Conservation (phyloP, 2,797 vertebrate species). For the Bovichtus variegatus region DNA sequence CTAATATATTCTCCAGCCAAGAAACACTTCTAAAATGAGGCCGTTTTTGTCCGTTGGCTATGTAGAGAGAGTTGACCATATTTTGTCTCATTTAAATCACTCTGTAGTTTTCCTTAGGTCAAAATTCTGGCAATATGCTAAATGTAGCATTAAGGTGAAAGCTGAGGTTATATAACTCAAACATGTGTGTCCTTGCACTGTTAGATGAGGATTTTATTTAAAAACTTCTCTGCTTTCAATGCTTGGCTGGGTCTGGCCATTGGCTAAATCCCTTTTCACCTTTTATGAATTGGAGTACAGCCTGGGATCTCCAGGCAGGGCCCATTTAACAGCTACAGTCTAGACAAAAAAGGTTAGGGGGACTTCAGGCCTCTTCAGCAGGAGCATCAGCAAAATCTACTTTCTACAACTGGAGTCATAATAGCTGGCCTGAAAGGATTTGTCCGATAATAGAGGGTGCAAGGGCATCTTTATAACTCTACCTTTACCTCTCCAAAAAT, state of each 20-base stretch:
- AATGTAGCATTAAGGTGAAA: slow-evolving; percentile 49
- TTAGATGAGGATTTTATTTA: slow-evolving; percentile 58
- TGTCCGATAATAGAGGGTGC: neutral
- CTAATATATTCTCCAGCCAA: slow-evolving; percentile 31
- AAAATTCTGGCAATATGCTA: slow-evolving; percentile 47
- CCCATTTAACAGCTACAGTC: slow-evolving; percentile 22
- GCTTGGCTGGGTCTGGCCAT: slow-evolving; percentile 46
- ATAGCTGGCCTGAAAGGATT: neutral
- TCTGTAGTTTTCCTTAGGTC: slow-evolving; percentile 35
- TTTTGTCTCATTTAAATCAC: slow-evolving; percentile 44
- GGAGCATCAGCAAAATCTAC: slow-evolving; percentile 13
- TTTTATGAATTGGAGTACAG: slow-evolving; percentile 52
- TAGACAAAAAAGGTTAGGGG: slow-evolving; percentile 33
- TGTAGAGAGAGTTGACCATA: slow-evolving; percentile 28
- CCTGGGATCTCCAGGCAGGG: slow-evolving; percentile 4
- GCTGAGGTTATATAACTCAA: slow-evolving; percentile 45
- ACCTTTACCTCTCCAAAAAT: neutral
- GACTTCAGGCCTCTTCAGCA: slow-evolving; percentile 14
- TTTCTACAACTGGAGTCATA: slow-evolving; percentile 1
- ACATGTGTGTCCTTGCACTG: slow-evolving; percentile 43
- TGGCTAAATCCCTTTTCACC: slow-evolving; percentile 53
- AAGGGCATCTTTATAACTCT: neutral
- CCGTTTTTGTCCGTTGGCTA: slow-evolving; percentile 32
- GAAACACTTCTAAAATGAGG: slow-evolving; percentile 28
- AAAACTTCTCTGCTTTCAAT: slow-evolving; percentile 44